Percentiles rank a stretch among this genome's conserved stretches.
phyloP scores from a whole-genome alignment of 1,140 invertebrate species.

The Neodiprion virginianus region DNA sequence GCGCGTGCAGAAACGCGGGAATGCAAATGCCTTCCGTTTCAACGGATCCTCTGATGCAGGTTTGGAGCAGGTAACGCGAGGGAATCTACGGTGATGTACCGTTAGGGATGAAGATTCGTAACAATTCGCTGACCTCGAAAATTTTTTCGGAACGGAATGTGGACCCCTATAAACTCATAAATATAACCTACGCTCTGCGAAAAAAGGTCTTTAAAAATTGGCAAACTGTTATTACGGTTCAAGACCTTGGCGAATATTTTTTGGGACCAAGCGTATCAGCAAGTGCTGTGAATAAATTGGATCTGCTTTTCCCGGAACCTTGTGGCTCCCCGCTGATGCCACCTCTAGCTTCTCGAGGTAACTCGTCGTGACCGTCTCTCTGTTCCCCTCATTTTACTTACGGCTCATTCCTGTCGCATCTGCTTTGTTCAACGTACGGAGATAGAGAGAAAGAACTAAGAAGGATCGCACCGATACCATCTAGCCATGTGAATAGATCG shows the following conservation, averaged over 20 bases:
- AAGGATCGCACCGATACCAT: not conserved
- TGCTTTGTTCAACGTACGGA: not conserved
- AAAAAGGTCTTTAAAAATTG: conserved; percentile 6
- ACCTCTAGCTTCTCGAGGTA: not conserved
- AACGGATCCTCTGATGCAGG: not conserved
- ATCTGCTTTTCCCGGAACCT: not conserved
- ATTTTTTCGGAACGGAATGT: not conserved
- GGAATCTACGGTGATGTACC: conserved; percentile 23
- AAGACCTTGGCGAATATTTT: conserved; percentile 30
- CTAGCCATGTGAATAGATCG: too few relatives aligned
- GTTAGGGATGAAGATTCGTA: not conserved
- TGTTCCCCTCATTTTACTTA: not conserved
- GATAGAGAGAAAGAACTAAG: not conserved
- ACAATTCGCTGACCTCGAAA: conserved; percentile 12
- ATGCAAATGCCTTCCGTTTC: not conserved
- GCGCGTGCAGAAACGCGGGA: not conserved
- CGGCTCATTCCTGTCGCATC: not conserved
- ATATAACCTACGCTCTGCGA: not conserved
- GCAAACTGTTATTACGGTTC: conserved; percentile 24
- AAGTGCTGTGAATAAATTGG: not conserved
- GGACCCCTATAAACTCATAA: not conserved
- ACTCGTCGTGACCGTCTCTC: not conserved
- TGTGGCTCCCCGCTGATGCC: not conserved
- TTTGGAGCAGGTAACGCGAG: not conserved
- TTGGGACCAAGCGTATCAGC: not conserved